Conservation (phyloP, 2,113 vertebrate species). For the Chrysemys picta region DNA sequence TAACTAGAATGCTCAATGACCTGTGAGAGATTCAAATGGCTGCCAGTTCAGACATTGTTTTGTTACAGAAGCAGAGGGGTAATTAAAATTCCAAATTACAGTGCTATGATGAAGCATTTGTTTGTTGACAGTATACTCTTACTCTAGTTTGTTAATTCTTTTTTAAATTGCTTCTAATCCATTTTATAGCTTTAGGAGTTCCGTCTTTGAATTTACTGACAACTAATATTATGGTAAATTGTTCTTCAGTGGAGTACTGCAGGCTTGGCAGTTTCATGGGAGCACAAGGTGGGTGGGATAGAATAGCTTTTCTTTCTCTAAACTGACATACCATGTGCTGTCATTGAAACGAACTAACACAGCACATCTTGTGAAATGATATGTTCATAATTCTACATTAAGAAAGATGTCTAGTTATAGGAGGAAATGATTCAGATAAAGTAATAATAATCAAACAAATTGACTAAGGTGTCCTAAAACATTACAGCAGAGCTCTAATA, state of each 20-base stretch:
- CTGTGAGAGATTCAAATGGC: constrained; percentile 91
- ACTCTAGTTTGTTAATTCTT: constrained; percentile 90
- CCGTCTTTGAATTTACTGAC: constrained; percentile 86
- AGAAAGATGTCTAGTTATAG: constrained; percentile 55
- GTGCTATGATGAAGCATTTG: constrained; percentile 90
- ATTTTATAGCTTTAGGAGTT: constrained; percentile 88
- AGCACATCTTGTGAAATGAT: constrained; percentile 68
- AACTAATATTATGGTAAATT: constrained; percentile 85
- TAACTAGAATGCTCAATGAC: constrained; percentile 94
- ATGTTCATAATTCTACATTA: constrained; percentile 45
- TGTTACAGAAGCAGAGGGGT: constrained; percentile 90
- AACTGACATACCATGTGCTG: constrained; percentile 67
- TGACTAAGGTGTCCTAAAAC: constrained; percentile 58
- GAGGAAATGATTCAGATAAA: constrained; percentile 45
- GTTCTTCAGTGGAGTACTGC: constrained; percentile 68
- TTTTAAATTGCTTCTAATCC: constrained; percentile 89
- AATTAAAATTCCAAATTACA: constrained; percentile 92
- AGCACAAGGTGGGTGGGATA: constrained; percentile 81
- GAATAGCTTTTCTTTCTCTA: constrained; percentile 52
- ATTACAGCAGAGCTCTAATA: constrained; percentile 29
- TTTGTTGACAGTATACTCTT: constrained; percentile 92
- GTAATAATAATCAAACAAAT: constrained; percentile 71
- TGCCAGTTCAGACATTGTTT: constrained; percentile 92
- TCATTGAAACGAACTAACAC: constrained; percentile 38
- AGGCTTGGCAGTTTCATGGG: constrained; percentile 72